These are phyloP conservation scores for Molothrus ater DNA, from an alignment of 2,797 vertebrate genomes.

Conservation along the genomic window DNA sequence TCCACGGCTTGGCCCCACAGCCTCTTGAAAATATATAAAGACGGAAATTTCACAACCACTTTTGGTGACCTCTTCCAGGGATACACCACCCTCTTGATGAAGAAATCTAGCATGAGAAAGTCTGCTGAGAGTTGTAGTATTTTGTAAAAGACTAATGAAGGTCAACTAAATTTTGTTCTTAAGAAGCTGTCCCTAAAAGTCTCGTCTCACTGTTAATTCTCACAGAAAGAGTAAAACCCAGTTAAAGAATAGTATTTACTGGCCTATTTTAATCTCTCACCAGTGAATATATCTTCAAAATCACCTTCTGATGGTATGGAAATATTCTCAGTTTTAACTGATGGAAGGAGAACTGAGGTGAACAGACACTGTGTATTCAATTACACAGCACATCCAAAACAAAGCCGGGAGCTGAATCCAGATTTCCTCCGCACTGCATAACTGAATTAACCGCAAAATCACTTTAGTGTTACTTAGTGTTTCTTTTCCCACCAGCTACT, in stretches of 20 bases:
- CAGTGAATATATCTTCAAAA: neutral
- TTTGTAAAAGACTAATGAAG: neutral
- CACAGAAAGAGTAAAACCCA: neutral
- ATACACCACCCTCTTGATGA: neutral
- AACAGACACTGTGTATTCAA: neutral
- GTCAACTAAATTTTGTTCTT: neutral
- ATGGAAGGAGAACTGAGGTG: neutral
- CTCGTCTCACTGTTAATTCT: neutral
- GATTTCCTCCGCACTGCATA: neutral
- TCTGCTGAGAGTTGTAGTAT: neutral
- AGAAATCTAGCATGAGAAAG: neutral
- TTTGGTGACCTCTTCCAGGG: neutral
- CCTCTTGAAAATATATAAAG: neutral
- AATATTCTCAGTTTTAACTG: neutral
- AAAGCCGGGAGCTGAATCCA: neutral
- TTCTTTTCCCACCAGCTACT: neutral
- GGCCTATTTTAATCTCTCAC: neutral
- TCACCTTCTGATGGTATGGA: neutral
- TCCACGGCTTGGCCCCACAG: neutral
- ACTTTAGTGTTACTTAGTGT: neutral
- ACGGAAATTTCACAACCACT: neutral
- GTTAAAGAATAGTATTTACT: neutral
- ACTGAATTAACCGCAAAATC: neutral
- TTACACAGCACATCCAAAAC: neutral
- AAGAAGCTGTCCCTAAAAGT: neutral